Percentiles rank a stretch among this genome's conserved stretches.
phyloP scores from a whole-genome alignment of 92 coral and sea anemone species.

The Galaxea fascicularis region DNA sequence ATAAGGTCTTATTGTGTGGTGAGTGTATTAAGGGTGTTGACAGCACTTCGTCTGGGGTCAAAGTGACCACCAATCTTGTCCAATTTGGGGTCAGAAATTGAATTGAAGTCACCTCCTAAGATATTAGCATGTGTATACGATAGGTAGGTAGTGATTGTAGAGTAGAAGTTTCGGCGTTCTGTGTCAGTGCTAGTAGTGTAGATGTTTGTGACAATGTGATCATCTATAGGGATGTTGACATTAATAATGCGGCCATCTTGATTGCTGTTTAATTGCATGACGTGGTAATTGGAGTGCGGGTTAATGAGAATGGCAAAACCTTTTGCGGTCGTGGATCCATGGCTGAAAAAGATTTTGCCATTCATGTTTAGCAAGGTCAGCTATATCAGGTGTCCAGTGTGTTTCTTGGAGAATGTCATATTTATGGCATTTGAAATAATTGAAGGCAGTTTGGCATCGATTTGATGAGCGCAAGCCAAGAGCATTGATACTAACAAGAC shows the following conservation, averaged over 20 bases:
- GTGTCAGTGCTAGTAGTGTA: slow-evolving; percentile 41
- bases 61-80: neutral
- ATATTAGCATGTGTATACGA: neutral
- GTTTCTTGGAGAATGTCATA: neutral
- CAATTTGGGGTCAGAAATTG: neutral
- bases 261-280: neutral
- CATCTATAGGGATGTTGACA: neutral
- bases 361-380: neutral
- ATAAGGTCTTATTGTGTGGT: neutral
- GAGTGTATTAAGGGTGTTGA: neutral
- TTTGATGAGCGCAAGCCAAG: neutral
- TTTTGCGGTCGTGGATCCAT: neutral
- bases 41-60: neutral
- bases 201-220: neutral
- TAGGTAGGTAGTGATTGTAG: neutral
- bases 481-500: neutral
- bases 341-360: neutral
- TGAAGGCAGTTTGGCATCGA: neutral
- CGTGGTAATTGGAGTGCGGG: neutral
- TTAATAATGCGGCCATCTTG: slow-evolving; percentile 6
- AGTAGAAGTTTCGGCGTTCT: slow-evolving; percentile 8
- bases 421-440: neutral
- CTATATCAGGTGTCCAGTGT: neutral
- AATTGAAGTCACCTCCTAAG: no score
- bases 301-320: neutral